Evolutionary conservation across 2,888 invertebrate genomes (phyloP).

Genomic region (Amitus sp.): DNA sequence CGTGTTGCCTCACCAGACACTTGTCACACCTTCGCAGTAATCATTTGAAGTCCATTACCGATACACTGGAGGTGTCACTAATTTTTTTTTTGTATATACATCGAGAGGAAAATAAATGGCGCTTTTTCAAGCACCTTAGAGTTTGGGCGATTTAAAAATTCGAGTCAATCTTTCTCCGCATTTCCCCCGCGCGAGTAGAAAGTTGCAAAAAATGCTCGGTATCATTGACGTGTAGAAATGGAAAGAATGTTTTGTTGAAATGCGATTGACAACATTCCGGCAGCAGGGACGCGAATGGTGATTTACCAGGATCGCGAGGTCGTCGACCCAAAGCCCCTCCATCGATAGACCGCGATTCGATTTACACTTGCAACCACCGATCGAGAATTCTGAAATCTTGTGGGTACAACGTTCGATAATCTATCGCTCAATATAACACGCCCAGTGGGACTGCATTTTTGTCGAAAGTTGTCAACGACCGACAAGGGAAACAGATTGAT

Average conservation of each 20-base stretch:
- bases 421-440: constrained; percentile 16
- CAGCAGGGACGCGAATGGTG: constrained; percentile 10
- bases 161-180: too few relatives aligned
- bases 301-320: constrained; percentile 34
- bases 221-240: constrained; percentile 9
- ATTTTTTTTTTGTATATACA: too few relatives aligned
- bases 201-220: background rate
- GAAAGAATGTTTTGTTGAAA: constrained; percentile 8
- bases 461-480: constrained; percentile 5
- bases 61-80: too few relatives aligned
- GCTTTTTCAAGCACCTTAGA: too few relatives aligned
- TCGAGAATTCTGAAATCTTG: constrained; percentile 25
- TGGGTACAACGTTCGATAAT: constrained; percentile 12
- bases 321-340: constrained; percentile 23
- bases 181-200: background rate
- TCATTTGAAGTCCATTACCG: too few relatives aligned
- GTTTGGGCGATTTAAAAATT: too few relatives aligned
- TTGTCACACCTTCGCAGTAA: too few relatives aligned
- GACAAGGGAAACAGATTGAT: background rate
- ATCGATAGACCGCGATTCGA: constrained; percentile 26
- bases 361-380: constrained; percentile 15
- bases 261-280: constrained; percentile 7
- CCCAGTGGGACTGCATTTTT: constrained; percentile 29
- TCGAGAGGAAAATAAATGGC: too few relatives aligned
- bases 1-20: too few relatives aligned